Conservation (phyloP, 92 coral and sea anemone genomes). For the Pocillopora grandis region DNA sequence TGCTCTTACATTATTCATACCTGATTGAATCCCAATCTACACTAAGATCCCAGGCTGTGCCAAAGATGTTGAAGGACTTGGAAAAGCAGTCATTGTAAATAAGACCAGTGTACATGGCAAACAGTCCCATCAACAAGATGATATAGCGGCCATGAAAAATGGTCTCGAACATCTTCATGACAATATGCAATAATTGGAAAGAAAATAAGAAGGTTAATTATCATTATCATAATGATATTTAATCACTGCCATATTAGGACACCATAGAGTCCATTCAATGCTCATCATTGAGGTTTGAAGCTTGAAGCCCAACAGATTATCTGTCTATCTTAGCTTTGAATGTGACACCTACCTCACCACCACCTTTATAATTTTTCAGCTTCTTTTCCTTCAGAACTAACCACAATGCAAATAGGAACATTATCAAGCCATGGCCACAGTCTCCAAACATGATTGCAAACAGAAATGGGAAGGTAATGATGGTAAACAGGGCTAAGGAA, state of each 20-base stretch:
- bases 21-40: neutral
- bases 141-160: conserved; percentile 96
- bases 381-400: conserved; percentile 85
- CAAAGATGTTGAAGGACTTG: conserved; percentile 90
- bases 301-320: too few relatives aligned
- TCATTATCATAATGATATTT: too few relatives aligned
- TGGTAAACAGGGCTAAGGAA: conserved; percentile 78
- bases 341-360: conserved; percentile 79
- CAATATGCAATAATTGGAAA: too few relatives aligned
- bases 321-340: neutral
- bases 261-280: too few relatives aligned
- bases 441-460: conserved; percentile 99
- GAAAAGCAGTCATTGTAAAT: conserved; percentile 95
- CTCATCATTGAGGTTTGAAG: too few relatives aligned
- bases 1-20: neutral
- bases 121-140: conserved; percentile 88
- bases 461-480: conserved; percentile 94
- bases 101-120: conserved; percentile 89
- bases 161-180: conserved; percentile 84
- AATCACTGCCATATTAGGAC: too few relatives aligned
- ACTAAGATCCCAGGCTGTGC: conserved; percentile 79
- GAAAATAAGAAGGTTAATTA: too few relatives aligned
- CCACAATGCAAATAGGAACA: conserved; percentile 87
- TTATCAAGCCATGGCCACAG: conserved; percentile 96
- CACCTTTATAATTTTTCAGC: conserved; percentile 77